Evolutionary conservation across 2,888 invertebrate genomes (phyloP), one percentile per base, ranked within the genome.

Genomic region (Masnerella sp.): DNA sequence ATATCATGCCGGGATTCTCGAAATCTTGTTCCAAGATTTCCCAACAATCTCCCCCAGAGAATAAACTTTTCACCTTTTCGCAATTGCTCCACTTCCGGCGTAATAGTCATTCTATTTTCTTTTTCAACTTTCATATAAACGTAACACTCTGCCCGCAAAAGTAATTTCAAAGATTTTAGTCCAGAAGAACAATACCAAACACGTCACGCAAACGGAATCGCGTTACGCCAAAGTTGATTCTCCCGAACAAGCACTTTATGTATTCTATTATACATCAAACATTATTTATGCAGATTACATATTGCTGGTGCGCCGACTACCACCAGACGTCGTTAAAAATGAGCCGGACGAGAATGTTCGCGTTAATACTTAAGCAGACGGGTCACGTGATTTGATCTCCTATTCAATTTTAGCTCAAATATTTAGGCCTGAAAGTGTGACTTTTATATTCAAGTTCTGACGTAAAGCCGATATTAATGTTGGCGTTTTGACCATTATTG

Each of bases 41-140:
- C 52, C 18, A 59, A 74, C 75, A 78, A 78, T 72, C 76, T 74
- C 58, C 74, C 71, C 73, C 36, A 5, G 54, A 70, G 77, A 74
- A 76, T 77, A 70, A 77, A 77, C 75, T 78, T 77, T 68, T 58
- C 58, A 69, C 62, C 49, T 69, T 71, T 52, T 71, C 67, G 56
- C 67, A 58, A 62, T 74, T 76, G 40, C 58, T 54, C 34, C 47
- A 62, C 59, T 74, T 74, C 56, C 40, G 56, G 59, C 49, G 59
- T 74, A 69, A 74, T 70, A 74, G 69, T 74, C 65, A 54, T 65
- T 67, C 47, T 65, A 67, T 61, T 72, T 72, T 72, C 72, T 54
- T 58, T 61, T 45, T 45, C 62, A 52, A 67, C 71, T 64, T 64
- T 52, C 65, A 71, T 52, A 67, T 54, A 51, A 67, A 64, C 72